Evolutionary conservation across 2,113 vertebrate species (phyloP), one percentile per base, ranked within the genome.

Genomic region (Eleginops maclovinus): DNA sequence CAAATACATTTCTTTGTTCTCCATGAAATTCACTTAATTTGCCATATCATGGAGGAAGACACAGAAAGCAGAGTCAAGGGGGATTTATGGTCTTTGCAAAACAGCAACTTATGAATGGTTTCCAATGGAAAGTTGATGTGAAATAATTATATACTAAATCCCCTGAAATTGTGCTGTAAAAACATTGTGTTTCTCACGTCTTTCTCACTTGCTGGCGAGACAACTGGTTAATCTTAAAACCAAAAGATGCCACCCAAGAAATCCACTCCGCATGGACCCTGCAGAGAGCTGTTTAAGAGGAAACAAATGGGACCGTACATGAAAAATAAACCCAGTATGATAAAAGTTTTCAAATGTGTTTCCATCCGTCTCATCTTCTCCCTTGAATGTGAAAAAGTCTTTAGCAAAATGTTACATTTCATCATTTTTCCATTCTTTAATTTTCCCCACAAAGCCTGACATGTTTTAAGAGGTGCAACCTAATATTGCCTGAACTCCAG

Each of bases 381-480:
- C 76, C 79, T 63, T 67, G 56, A 87, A 91, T 61, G 78, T 88
- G 83, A 91, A 93, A 90, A 87, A 84, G 59, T 54, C 72, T 58
- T 85, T 81, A 91, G 91, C 86, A 86, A 93, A 93, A 94, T 81
- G 85, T 91, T 92, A 84, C 83, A 90, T 93, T 94, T 93, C 91
- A 92, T 90, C 86, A 93, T 93, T 94, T 94, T 94, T 94, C 94
- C 94, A 94, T 94, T 93, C 90, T 93, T 94, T 94, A 92, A 94
- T 94, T 94, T 94, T 93, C 71, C 93, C 94, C 94, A 90, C 94
- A 93, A 91, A 93, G 93, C 85, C 90, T 92, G 91, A 93, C 91
- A 91, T 95, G 94, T 94, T 95, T 95, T 94, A 94, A 93, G 93
- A 95, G 93, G 92, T 94, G 94, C 94, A 95, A 95, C 93, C 88